Evolutionary conservation across 1,140 invertebrate genomes (phyloP), one percentile per base, ranked within the genome.

Genomic region (Drosophila trapezifrons): DNA sequence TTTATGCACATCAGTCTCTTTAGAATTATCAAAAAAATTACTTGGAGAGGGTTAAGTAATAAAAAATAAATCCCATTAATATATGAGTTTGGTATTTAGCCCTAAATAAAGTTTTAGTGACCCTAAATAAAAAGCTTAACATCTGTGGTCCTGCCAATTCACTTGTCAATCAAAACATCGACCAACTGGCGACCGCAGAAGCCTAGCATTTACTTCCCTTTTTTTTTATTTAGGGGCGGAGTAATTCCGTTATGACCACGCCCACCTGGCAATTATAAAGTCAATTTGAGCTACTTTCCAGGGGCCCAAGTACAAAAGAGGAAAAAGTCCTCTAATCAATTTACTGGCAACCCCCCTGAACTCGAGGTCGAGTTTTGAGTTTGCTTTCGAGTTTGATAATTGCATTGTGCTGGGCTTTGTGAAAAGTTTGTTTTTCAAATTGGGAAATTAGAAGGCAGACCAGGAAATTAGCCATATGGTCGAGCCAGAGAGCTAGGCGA

Each of bases 391-490:
- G 49, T 52, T 71, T 49, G 13, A 69, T 87, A 87, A 87, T 85
- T 78, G 70, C 64, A 72, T 85, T 86, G 51, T 60, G 20, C 42
- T 66, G 64, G 73, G 64, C 71, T 81, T 77, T 78, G 67, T 81
- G 45, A 70, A 69, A 84, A 79, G 43, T 76, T 83, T 76, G 49
- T 69, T 73, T 79, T 43, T 3, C 20, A 76, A 76, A 86, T 66
- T 71, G 83, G 47, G 54, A 87, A 82, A 87, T 83, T 83, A 69
- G 51, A 79, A 71, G 56, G 70, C 70, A 47, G 38, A 59, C 55
- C 57, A 40, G 37, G 70, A 78, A 86, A 86, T 86, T 87, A 79
- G 84, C 84, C 83, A 86, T 86, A 86, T 89, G 83, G 59, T 52
- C 9, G 6, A 22, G 60, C 20, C 37, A 46, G 45, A 0, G 27